These are phyloP conservation scores for Apotomis betuletana DNA, from an alignment of 2,888 invertebrate genomes.

Conservation along the genomic window DNA sequence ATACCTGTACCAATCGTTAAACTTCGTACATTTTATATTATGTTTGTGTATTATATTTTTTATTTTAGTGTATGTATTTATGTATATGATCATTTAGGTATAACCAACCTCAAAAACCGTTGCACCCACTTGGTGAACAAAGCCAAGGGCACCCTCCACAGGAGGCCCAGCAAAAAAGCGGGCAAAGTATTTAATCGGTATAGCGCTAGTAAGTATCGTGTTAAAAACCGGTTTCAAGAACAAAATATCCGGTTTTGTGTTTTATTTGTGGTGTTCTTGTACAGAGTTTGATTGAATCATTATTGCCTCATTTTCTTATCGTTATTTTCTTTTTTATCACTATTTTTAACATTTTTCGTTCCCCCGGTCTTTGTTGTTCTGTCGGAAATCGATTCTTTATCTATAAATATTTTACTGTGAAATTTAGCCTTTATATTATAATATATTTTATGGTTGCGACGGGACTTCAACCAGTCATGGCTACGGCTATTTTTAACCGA, in stretches of 20 bases:
- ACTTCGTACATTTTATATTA: background rate
- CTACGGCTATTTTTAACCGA: too few species aligned
- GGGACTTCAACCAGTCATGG: too few species aligned
- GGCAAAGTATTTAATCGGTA: slow-evolving; percentile 23
- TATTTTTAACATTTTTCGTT: too few species aligned
- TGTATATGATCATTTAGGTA: slow-evolving; percentile 22
- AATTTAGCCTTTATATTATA: too few species aligned
- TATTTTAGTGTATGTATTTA: slow-evolving; percentile 17
- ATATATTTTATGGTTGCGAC: too few species aligned
- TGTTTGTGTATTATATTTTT: background rate
- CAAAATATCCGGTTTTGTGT: background rate
- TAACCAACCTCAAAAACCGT: slow-evolving; percentile 27
- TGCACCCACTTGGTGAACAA: slow-evolving; percentile 30
- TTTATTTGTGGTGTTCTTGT: background rate
- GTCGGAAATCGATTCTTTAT: too few species aligned
- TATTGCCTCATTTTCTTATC: background rate
- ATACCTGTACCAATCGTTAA: background rate
- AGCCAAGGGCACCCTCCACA: slow-evolving; percentile 20
- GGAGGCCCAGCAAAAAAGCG: slow-evolving; percentile 28
- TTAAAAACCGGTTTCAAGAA: slow-evolving; percentile 8
- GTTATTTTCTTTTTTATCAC: background rate
- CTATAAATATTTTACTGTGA: too few species aligned
- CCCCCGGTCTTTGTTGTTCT: too few species aligned
- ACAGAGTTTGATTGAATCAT: background rate
- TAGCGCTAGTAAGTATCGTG: slow-evolving; percentile 10